Percentiles rank a stretch among this genome's conserved stretches.
Conservation (phyloP, 1,140 invertebrate genomes). For the Nylanderia fulva region DNA sequence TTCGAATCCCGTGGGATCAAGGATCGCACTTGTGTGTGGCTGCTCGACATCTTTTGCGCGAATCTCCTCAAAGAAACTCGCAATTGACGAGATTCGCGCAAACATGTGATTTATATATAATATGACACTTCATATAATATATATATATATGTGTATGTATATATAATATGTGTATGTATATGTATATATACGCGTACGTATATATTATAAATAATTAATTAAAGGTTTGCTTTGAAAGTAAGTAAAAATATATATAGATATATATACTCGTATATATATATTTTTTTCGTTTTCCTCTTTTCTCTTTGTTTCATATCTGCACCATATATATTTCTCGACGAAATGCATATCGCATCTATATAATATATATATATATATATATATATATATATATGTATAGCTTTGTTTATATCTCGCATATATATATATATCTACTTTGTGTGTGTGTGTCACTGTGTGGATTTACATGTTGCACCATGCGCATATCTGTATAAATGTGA, state of each 20-base stretch:
- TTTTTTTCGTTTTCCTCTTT: constrained; percentile 69
- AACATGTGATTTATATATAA: not conserved
- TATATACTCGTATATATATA: constrained; percentile 73
- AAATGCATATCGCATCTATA: constrained; percentile 29
- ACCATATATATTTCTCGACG: constrained; percentile 46
- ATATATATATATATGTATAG: constrained; percentile 5
- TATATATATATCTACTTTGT: constrained; percentile 22
- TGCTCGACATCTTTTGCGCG: not conserved
- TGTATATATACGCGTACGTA: constrained; percentile 60
- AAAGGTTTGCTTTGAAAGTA: constrained; percentile 79
- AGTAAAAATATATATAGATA: constrained; percentile 80
- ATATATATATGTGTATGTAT: constrained; percentile 57
- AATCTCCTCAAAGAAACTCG: not conserved
- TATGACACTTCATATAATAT: constrained; percentile 52
- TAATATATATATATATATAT: constrained; percentile 10
- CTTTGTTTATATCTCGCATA: constrained; percentile 16
- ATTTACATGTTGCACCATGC: too few species aligned
- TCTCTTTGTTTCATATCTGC: constrained; percentile 41
- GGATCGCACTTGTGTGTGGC: constrained; percentile 31
- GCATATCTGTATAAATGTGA: constrained; percentile 29
- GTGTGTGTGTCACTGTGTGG: not conserved
- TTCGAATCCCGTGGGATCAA: constrained; percentile 15
- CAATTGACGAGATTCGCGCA: constrained; percentile 12
- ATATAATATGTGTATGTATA: constrained; percentile 65
- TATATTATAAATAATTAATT: constrained; percentile 76